These are phyloP conservation scores for Oncorhynchus nerka DNA, from an alignment of 2,113 vertebrate genomes.

Conservation along the genomic window DNA sequence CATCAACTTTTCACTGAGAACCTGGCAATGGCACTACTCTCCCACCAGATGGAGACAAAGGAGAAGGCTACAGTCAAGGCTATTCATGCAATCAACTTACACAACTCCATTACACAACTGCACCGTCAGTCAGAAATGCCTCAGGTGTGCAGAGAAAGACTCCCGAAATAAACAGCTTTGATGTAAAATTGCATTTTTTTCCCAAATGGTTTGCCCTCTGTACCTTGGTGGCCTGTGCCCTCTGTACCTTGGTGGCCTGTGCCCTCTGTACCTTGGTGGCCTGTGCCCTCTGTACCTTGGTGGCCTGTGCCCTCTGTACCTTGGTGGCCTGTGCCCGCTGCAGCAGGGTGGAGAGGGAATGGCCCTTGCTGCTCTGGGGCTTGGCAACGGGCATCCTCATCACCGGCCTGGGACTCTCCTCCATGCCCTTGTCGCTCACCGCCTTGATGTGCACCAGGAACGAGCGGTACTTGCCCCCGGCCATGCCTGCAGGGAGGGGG, in stretches of 20 bases:
- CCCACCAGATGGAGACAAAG: slow-evolving; percentile 22
- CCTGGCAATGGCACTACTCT: background rate
- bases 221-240: slow-evolving; percentile 97
- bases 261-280: slow-evolving; percentile 99
- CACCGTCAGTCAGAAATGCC: no score
- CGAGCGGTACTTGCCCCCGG: slow-evolving; percentile 97
- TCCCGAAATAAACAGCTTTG: no score
- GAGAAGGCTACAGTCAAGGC: background rate
- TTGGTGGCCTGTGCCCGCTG: slow-evolving; percentile 95
- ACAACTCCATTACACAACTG: no score
- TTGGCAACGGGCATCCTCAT: slow-evolving; percentile 89
- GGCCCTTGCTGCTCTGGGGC: slow-evolving; percentile 86
- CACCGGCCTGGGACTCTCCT: slow-evolving; percentile 87
- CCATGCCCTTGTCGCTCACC: slow-evolving; percentile 86
- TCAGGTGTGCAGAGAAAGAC: no score
- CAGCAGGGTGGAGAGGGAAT: slow-evolving; percentile 91
- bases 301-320: slow-evolving; percentile 83
- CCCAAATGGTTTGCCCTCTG: background rate
- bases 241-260: slow-evolving; percentile 97
- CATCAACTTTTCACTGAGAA: background rate
- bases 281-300: slow-evolving; percentile 98
- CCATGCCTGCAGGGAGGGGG: slow-evolving; percentile 81
- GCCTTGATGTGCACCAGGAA: slow-evolving; percentile 98
- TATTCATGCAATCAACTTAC: background rate
- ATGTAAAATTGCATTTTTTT: no score